These are phyloP conservation scores for Amphiprion clarkii DNA, from an alignment of 2,797 vertebrate genomes.

Conservation along the genomic window DNA sequence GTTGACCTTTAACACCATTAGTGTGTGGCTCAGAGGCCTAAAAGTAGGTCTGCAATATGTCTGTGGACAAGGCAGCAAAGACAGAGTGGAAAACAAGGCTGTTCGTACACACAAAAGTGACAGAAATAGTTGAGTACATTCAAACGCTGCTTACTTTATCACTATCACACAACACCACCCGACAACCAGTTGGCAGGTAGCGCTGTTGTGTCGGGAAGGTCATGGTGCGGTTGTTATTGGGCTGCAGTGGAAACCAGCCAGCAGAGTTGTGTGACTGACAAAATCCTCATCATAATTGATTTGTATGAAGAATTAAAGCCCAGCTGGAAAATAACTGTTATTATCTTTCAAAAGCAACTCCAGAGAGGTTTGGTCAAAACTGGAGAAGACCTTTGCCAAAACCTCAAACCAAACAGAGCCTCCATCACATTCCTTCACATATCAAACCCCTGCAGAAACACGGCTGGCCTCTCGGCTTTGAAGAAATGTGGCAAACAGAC, in stretches of 20 bases:
- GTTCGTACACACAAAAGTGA: too few relatives aligned
- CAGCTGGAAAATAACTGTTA: slow-evolving; percentile 24
- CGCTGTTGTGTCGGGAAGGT: background rate
- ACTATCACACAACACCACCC: background rate
- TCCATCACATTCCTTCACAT: slow-evolving; percentile 46
- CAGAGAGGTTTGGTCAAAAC: slow-evolving; percentile 16
- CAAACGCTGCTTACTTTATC: background rate
- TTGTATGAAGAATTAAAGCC: slow-evolving; percentile 2
- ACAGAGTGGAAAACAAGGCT: too few relatives aligned
- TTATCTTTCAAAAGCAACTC: slow-evolving; percentile 26
- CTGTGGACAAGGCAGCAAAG: too few relatives aligned
- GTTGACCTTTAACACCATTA: too few relatives aligned
- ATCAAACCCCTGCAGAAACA: slow-evolving; percentile 9
- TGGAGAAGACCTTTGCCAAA: slow-evolving; percentile 41
- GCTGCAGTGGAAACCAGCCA: too few relatives aligned
- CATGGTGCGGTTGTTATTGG: slow-evolving; percentile 14
- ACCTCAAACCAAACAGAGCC: slow-evolving; percentile 49
- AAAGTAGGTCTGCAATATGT: too few relatives aligned
- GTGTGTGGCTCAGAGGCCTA: too few relatives aligned
- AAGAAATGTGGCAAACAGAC: slow-evolving; percentile 11
- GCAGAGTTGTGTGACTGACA: background rate
- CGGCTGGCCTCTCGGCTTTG: background rate
- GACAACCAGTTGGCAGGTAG: background rate
- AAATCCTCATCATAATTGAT: slow-evolving; percentile 29
- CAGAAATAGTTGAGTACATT: background rate